Base-by-base conservation (phyloP, 2,888 invertebrate species). In the Cosmorhoe ocellata region DNA sequence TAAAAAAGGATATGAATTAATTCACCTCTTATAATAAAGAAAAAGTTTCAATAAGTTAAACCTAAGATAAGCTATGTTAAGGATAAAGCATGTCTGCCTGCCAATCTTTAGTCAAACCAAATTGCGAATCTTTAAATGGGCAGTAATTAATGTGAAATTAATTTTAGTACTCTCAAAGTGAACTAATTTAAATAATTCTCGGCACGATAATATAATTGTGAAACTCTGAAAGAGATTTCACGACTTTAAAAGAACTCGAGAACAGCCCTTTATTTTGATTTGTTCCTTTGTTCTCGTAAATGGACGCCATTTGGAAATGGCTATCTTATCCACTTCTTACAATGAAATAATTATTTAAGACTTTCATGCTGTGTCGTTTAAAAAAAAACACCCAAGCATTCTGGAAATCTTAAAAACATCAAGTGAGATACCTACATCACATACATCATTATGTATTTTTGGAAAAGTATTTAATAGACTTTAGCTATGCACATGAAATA, bases 221-320 rank as follows among this genome's bases (percentile, higher is more conserved):
- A 57, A 57, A 50, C 50, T 54, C 44, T 51, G 65, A 69, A 72
- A 71, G 65, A 69, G 69, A 70, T 76, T 66, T 58, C 49, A 56
- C 70, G 67, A 42, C 42, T 74, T 51, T 67, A 69, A 79, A 80
- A 79, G 72, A 76, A 79, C 60, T 78, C 66, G 53, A 61, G 67
- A 69, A 67, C 67, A 71, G 67, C 70, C 72, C 70, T 76, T 77
- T 72, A 71, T 76, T 83, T 81, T 80, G 81, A 79, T 79, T 81
- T 76, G 72, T 75, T 66, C 64, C 69, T 79, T 82, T 82, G 79
- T 82, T 78, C 78, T 66, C 58, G 56, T 63, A 74, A 81, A 80
- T 79, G 73, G 77, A 76, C 69, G 71, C 69, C 73, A 71, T 79
- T 81, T 78, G 74, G 66, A 72, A 71, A 77, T 73, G 71, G 74